These are phyloP conservation scores for Luscinia megarhynchos DNA, from an alignment of 2,797 vertebrate genomes.

Conservation along the genomic window DNA sequence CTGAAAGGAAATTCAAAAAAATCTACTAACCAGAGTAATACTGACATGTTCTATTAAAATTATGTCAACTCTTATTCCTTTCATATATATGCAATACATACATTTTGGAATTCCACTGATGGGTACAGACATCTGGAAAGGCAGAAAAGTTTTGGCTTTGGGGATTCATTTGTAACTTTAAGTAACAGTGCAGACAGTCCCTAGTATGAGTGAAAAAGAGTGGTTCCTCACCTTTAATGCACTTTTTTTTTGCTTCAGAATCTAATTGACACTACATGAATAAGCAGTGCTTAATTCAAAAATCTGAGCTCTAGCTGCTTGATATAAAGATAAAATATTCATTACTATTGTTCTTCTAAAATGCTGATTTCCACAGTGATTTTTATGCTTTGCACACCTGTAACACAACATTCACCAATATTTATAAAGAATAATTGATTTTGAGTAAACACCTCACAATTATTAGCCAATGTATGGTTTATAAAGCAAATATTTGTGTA, in stretches of 20 bases:
- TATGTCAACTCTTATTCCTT: background rate
- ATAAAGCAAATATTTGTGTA: background rate
- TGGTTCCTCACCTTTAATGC: background rate
- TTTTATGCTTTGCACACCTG: background rate
- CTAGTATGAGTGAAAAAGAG: background rate
- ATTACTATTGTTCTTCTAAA: background rate
- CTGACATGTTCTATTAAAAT: background rate
- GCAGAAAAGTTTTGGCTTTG: background rate
- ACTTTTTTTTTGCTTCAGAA: background rate
- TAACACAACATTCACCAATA: background rate
- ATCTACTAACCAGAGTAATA: background rate
- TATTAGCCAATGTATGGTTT: background rate
- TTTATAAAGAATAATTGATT: constrained; percentile 27
- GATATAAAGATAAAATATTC: background rate
- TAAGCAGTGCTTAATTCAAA: background rate
- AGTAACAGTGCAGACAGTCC: background rate
- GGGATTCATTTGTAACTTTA: background rate
- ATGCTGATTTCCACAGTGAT: background rate
- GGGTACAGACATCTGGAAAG: background rate
- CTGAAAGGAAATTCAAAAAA: background rate
- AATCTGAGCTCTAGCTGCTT: background rate
- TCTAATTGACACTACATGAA: background rate
- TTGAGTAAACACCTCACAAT: constrained; percentile 10
- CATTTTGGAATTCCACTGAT: background rate
- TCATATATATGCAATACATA: background rate